Percentiles rank a stretch among this genome's conserved stretches.
These are phyloP conservation scores for Plemyria rubiginata DNA, from an alignment of 2,888 invertebrate species.

Conservation along the genomic window DNA sequence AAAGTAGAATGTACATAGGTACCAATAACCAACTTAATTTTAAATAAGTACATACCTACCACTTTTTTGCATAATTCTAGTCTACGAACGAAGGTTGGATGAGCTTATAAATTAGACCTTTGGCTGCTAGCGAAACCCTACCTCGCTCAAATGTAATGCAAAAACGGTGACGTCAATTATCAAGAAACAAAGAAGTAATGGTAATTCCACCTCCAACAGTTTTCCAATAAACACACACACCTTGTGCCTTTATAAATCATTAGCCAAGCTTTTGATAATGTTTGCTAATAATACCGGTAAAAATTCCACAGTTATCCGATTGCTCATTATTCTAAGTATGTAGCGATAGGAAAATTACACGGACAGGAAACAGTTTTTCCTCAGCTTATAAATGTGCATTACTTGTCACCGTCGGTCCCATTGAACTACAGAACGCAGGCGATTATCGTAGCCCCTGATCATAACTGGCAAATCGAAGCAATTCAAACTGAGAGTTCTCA, in stretches of 20 bases:
- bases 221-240: conserved; percentile 54
- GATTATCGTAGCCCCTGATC: conserved; percentile 32
- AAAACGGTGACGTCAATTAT: conserved; percentile 59
- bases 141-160: conserved; percentile 48
- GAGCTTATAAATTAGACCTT: no score
- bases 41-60: no score
- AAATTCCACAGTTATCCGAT: conserved; percentile 53
- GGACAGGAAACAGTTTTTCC: conserved; percentile 50
- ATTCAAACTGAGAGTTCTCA: conserved; percentile 17
- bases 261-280: conserved; percentile 29
- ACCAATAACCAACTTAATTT: no score
- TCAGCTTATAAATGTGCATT: conserved; percentile 40
- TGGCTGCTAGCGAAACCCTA: no score
- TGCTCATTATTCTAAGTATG: conserved; percentile 54
- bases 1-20: no score
- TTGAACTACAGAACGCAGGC: conserved; percentile 35
- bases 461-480: conserved; percentile 21
- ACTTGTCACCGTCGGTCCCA: conserved; percentile 29
- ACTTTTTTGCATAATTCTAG: no score
- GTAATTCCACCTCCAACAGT: conserved; percentile 63
- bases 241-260: conserved; percentile 29
- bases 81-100: no score
- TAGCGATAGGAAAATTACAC: conserved; percentile 52
- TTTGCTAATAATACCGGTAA: conserved; percentile 30
- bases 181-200: conserved; percentile 57